Evolutionary conservation across 2,888 invertebrate genomes (phyloP).

Genomic region (Polia nebulosa): DNA sequence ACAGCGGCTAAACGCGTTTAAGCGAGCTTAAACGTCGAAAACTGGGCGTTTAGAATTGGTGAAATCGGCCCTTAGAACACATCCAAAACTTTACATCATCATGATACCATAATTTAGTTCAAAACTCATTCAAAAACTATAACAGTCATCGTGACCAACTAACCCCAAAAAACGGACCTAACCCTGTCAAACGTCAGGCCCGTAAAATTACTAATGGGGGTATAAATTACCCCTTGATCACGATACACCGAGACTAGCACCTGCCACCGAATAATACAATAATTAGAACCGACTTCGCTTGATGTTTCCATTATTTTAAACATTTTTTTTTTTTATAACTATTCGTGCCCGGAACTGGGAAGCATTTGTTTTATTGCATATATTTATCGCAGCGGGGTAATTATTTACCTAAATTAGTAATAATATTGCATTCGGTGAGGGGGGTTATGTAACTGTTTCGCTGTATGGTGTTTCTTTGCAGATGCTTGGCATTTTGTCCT

Average conservation of each 20-base stretch:
- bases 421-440: constrained; percentile 38
- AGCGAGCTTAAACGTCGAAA: too few relatives aligned
- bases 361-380: constrained; percentile 69
- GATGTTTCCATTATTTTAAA: constrained; percentile 67
- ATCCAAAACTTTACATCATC: constrained; percentile 24
- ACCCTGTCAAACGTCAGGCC: constrained; percentile 72
- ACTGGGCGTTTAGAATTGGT: too few relatives aligned
- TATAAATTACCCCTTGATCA: constrained; percentile 80
- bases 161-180: constrained; percentile 65
- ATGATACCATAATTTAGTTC: constrained; percentile 22
- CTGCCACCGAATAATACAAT: constrained; percentile 81
- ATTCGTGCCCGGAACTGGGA: constrained; percentile 55
- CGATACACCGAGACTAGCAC: constrained; percentile 69
- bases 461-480: constrained; percentile 22
- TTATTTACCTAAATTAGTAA: constrained; percentile 56
- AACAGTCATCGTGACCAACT: constrained; percentile 60
- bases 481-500: constrained; percentile 15
- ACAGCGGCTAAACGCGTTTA: too few relatives aligned
- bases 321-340: constrained; percentile 68
- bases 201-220: constrained; percentile 82
- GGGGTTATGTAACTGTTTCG: constrained; percentile 31
- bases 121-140: constrained; percentile 51
- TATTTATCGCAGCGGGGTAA: constrained; percentile 54
- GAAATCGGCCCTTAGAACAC: too few relatives aligned
- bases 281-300: constrained; percentile 58